Percentiles rank a stretch among this genome's conserved stretches.
Conservation (phyloP, 2,888 invertebrate genomes). For the Thecophora atra region DNA sequence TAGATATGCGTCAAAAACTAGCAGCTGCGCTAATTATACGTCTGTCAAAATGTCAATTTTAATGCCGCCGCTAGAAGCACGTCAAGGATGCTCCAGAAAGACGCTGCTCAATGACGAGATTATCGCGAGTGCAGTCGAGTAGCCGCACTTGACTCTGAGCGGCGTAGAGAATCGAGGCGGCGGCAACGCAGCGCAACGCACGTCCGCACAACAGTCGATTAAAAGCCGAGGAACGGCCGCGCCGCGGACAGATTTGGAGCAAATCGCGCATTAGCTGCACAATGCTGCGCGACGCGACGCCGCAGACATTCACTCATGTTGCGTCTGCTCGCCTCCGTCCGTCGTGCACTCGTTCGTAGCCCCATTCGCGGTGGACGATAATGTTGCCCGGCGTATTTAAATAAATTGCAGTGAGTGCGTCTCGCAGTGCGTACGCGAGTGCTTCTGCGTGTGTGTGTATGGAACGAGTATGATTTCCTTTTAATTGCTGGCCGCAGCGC, state of each 20-base stretch:
- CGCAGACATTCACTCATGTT: slow-evolving; percentile 21
- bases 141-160: background rate
- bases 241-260: slow-evolving; percentile 5
- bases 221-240: background rate
- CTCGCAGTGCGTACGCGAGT: background rate
- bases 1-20: background rate
- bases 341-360: background rate
- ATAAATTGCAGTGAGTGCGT: slow-evolving; percentile 18
- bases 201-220: background rate
- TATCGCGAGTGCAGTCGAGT: background rate
- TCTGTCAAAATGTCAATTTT: slow-evolving; percentile 53
- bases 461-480: slow-evolving; percentile 31
- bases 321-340: background rate
- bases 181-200: background rate
- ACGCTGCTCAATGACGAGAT: slow-evolving; percentile 20
- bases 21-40: slow-evolving; percentile 47
- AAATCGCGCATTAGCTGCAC: slow-evolving; percentile 14
- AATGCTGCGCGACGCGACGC: slow-evolving; percentile 2
- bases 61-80: slow-evolving; percentile 43
- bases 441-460: background rate
- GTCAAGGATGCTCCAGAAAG: slow-evolving; percentile 27
- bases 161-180: background rate
- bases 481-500: slow-evolving; percentile 27
- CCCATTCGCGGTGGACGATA: slow-evolving; percentile 12
- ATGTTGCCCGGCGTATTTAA: slow-evolving; percentile 29